Conservation (phyloP, 2,113 vertebrate species). For the Herpetotheres cachinnans region DNA sequence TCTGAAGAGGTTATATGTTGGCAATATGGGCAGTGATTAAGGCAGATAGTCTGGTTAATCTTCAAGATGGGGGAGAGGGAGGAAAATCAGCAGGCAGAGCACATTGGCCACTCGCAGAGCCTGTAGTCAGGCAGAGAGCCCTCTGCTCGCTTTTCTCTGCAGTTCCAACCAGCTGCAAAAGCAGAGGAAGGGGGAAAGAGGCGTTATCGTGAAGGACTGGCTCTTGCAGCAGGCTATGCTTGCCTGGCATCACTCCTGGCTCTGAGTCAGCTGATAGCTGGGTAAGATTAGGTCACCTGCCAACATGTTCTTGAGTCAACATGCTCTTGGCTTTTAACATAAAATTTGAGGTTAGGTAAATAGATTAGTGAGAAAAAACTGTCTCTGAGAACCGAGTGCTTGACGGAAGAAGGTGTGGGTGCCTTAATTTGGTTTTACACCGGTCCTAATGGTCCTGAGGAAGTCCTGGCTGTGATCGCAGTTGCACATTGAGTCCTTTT, state of each 20-base stretch:
- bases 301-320: conserved; percentile 2
- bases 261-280: conserved; percentile 5
- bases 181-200: not conserved
- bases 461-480: not conserved
- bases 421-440: not conserved
- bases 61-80: not conserved
- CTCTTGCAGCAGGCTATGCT: not conserved
- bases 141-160: not conserved
- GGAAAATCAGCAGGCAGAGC: not conserved
- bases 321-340: not conserved
- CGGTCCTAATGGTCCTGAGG: not conserved
- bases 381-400: not conserved
- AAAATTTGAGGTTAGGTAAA: conserved; percentile 8
- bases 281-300: conserved; percentile 27
- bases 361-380: not conserved
- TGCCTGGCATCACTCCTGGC: not conserved
- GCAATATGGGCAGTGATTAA: not conserved
- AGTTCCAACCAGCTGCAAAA: not conserved
- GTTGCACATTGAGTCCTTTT: not conserved
- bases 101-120: not conserved
- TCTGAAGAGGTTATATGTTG: not conserved
- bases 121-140: not conserved
- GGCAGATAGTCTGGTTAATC: not conserved
- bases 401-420: not conserved
- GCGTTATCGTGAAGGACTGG: not conserved